Evolutionary conservation across 2,113 vertebrate species (phyloP), one percentile per base, ranked within the genome.

Genomic region (Oncorhynchus masou): DNA sequence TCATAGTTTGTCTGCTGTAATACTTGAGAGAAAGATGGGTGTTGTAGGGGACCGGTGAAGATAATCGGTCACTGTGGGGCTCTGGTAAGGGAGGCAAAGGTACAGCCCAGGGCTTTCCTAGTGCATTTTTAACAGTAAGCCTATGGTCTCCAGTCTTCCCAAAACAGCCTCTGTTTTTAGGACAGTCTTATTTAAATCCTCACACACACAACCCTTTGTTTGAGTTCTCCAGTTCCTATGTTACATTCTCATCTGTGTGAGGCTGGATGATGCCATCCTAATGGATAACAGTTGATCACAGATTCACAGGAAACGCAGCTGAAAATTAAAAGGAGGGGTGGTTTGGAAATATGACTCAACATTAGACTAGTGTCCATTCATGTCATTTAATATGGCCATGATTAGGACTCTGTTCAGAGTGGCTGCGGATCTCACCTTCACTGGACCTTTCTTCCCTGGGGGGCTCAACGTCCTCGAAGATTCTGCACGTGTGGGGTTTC

Each of bases 241-340:
- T 68, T 72, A 90, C 88, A 87, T 87, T 90, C 80, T 74, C 64
- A 60, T 89, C 84, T 82, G 74, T 34, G 29, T 82, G 78, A 54
- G 81, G 83, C 87, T 85, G 91, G 91, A 90, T 90, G 89, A 92
- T 79, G 20, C 78, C 76, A 71, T 88, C 84, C 83, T 81, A 83
- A 88, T 85, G 89, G 90, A 90, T 89, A 91, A 88, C 91, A 72
- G 74, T 88, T 91, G 88, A 92, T 87, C 74, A 73, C 75, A 81
- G 76, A 16, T 84, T 87, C 75, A 73, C 73, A 81, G 76, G 8
- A 82, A 39, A 39, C 2, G 8, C 39, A 39, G 39, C 8, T 39
- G 39, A 9, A 39, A 39, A 39, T 39, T 7, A 39, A 34, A 34
- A 7, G 0, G 1, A 7, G 7, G 34, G 7, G 2, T 0, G 1